These are phyloP conservation scores for Megamerina dolium DNA, from an alignment of 2,888 invertebrate genomes.

Conservation along the genomic window DNA sequence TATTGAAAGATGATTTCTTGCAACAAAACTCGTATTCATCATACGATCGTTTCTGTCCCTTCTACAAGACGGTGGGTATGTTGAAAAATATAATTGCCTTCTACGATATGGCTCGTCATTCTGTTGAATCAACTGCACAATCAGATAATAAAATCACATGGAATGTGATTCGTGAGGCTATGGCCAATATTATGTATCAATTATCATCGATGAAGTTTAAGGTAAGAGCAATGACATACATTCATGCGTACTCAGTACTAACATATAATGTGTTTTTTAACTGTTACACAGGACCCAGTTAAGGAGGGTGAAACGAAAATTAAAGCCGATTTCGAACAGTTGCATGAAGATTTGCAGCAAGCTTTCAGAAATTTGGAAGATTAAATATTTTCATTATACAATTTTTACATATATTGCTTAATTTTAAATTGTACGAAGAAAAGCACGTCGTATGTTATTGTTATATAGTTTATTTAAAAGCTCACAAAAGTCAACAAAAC, in stretches of 20 bases:
- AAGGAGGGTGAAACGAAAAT: constrained; percentile 98
- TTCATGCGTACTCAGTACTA: not conserved
- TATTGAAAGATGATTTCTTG: constrained; percentile 98
- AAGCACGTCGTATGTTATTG: constrained; percentile 12
- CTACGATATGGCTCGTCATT: constrained; percentile 97
- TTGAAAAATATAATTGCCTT: constrained; percentile 95
- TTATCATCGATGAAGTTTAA: constrained; percentile 99
- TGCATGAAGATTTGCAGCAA: constrained; percentile 94
- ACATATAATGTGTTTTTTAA: too few relatives aligned
- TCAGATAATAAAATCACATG: constrained; percentile 99
- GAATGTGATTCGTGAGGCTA: constrained; percentile 94
- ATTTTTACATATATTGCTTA: constrained; percentile 1
- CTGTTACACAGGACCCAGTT: constrained; percentile 76
- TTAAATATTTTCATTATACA: constrained; percentile 57
- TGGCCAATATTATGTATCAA: constrained; percentile 94
- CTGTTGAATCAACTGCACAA: constrained; percentile 96
- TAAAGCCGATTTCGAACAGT: constrained; percentile 92
- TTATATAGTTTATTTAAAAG: constrained; percentile 17
- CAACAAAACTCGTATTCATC: constrained; percentile 98
- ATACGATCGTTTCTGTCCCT: constrained; percentile 97
- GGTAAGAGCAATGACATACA: constrained; percentile 57
- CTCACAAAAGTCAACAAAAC: constrained; percentile 6
- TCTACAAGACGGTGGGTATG: constrained; percentile 99
- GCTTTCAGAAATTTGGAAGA: constrained; percentile 99
- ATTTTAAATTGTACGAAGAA: constrained; percentile 14